Conservation (phyloP, 1,140 invertebrate genomes). For the Zaprionus ghesquierei region DNA sequence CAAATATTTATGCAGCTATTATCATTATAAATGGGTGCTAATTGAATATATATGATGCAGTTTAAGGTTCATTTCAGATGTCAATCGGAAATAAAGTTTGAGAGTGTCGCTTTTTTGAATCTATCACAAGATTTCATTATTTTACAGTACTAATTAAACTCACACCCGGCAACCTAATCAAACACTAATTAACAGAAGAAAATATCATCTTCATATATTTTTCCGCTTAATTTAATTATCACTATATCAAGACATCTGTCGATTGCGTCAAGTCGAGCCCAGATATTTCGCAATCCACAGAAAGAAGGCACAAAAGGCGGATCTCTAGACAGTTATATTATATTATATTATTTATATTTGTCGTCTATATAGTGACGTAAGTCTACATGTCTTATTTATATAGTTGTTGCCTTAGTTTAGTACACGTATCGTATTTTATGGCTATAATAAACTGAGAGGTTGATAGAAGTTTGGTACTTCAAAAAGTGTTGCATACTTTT, state of each 20-base stretch:
- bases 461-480: not conserved
- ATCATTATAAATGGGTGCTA: not conserved
- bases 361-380: not conserved
- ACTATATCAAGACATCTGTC: conserved; percentile 1
- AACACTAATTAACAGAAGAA: not conserved
- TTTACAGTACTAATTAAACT: conserved; percentile 44
- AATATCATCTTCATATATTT: conserved; percentile 10
- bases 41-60: not conserved
- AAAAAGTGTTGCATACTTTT: conserved; percentile 44
- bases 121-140: conserved; percentile 4
- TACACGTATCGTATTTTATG: conserved; percentile 1
- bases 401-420: not conserved
- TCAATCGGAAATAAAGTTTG: not conserved
- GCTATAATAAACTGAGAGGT: not conserved
- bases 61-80: not conserved
- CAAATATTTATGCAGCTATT: conserved; percentile 2
- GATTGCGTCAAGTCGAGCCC: conserved; percentile 1
- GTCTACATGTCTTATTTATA: not conserved
- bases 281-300: conserved; percentile 2
- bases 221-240: conserved; percentile 49
- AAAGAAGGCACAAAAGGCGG: not conserved
- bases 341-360: not conserved
- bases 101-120: not conserved
- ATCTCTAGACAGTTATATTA: not conserved
- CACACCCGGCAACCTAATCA: conserved; percentile 14